A percentile compares a stretch with the other conserved stretches of the same genome.
Conservation (phyloP, 2,113 vertebrate genomes). For the Anoura caudifer region DNA sequence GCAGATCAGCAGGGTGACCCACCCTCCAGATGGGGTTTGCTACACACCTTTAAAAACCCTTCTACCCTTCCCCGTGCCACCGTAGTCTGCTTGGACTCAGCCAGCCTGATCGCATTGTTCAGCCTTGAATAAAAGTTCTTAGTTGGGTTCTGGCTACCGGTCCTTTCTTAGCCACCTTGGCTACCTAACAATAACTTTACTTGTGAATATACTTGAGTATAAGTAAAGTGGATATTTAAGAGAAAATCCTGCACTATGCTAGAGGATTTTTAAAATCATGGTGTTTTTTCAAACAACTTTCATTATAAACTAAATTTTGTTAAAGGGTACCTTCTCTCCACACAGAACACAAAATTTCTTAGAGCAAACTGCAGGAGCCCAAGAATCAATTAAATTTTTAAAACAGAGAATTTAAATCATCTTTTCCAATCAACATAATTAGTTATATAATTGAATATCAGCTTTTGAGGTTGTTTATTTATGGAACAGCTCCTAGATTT, state of each 20-base stretch:
- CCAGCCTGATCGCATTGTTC: no score
- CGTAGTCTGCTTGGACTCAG: no score
- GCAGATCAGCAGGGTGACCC: no score
- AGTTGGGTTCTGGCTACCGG: no score
- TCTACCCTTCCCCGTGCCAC: no score
- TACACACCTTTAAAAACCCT: no score
- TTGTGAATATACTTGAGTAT: neutral
- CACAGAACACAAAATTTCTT: neutral
- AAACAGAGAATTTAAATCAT: neutral
- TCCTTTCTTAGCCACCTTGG: no score
- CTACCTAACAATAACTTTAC: neutral
- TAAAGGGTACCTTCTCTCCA: neutral
- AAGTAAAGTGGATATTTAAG: neutral
- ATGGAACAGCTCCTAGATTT: neutral
- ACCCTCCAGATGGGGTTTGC: no score
- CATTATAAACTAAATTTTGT: neutral
- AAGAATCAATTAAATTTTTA: neutral
- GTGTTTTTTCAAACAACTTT: neutral
- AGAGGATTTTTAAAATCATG: neutral
- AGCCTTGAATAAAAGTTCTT: no score
- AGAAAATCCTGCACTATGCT: neutral
- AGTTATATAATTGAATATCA: neutral
- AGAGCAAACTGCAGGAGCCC: neutral
- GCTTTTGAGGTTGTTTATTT: neutral
- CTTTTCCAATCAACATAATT: neutral